Base-by-base conservation (phyloP, 2,113 vertebrate species). In the Hiodon alosoides region DNA sequence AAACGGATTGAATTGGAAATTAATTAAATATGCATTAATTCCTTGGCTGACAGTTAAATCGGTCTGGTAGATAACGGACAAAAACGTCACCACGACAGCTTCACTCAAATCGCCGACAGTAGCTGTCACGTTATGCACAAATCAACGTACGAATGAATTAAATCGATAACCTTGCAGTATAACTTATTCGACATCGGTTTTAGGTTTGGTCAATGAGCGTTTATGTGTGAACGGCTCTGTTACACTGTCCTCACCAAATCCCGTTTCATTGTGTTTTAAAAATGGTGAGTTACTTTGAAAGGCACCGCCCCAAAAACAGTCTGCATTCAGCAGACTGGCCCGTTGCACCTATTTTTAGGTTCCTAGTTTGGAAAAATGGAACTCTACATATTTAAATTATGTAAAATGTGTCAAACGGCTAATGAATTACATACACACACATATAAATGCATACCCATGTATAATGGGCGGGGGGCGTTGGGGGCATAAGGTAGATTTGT, bases 301-400 rank as follows among this genome's bases (percentile, higher is more conserved):
- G 91, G 90, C 90, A 91, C 90, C 91, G 90, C 91, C 91, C 91
- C 89, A 88, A 78, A 76, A 78, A 75, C 75, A 72, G 79, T 75
- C 77, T 76, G 73, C 69, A 72, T 73, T 66, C 58, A 61, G 58
- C 70, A 61, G 31, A 51, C 54, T 57, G 17, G 57, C 67, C 47
- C 52, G 51, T 60, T 61, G 59, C 31, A 66, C 66, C 53, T 67
- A 13, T 3, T 47, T 47, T 3, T 4, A 14, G 3, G 58, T 9
- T 11, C 14, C 11, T 53, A n/a, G 8, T 46, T 8, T 59, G 10
- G 7, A 10, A 69, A 14, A 71, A 17, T 3, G 48, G 48, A 3
- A 57, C 2, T 9, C 9, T 48, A 47, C 8, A 47, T 47, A 10
- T 10, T 48, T 31, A 31, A 31, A 31, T 31, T 31, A 31, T 31